phyloP scores from a whole-genome alignment of 2,888 invertebrate genomes.

The Colletes collaris region DNA sequence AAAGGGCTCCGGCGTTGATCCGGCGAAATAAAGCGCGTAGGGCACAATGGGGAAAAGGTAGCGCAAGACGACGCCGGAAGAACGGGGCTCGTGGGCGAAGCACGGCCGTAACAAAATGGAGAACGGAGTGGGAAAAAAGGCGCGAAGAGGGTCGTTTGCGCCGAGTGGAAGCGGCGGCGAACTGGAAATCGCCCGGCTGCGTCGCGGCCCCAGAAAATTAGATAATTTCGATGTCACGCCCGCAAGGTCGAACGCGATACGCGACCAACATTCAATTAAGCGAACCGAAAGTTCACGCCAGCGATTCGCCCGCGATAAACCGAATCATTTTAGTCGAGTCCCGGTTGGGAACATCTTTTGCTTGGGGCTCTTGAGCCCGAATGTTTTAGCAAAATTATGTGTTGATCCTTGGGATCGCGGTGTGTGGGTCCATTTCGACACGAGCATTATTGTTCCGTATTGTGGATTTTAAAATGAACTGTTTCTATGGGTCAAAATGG shows the following conservation, averaged over 20 bases:
- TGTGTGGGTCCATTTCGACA: no score
- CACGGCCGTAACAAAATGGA: constrained; percentile 8
- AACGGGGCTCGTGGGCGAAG: constrained; percentile 23
- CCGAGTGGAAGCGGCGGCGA: not conserved
- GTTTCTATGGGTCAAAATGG: no score
- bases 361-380: no score
- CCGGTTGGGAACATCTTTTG: no score
- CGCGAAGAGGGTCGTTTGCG: constrained; percentile 17
- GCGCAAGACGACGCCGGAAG: not conserved
- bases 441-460: no score
- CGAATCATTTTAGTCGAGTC: not conserved
- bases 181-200: constrained; percentile 21
- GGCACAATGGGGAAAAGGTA: constrained; percentile 7
- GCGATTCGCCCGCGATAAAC: constrained; percentile 22
- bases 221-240: constrained; percentile 64
- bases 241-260: constrained; percentile 18
- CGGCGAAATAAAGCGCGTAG: not conserved
- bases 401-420: no score
- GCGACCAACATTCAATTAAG: constrained; percentile 67
- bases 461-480: no score
- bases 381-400: no score
- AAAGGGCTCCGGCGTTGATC: not conserved
- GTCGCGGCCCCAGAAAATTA: constrained; percentile 60
- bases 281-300: constrained; percentile 64
- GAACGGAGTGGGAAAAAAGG: constrained; percentile 9